A percentile compares a stretch with the other conserved stretches of the same genome.
Evolutionary conservation across 2,888 invertebrate genomes (phyloP).

Genomic region (Cantharis lateralis): DNA sequence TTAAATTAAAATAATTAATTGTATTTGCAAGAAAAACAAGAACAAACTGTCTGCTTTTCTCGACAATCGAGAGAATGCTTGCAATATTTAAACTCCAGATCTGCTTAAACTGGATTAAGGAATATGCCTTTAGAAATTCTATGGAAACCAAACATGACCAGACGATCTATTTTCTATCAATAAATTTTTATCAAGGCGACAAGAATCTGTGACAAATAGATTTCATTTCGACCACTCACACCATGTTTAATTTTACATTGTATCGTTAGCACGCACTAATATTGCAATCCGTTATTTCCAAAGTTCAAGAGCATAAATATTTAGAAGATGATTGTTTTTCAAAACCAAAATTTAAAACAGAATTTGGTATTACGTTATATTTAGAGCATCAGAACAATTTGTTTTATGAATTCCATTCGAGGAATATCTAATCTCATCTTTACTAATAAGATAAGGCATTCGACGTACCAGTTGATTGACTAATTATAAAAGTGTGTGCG

Average conservation of each 20-base stretch:
- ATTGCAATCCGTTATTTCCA: neutral
- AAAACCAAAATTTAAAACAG: neutral
- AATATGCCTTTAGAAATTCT: no score
- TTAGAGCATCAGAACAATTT: neutral
- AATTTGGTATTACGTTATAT: neutral
- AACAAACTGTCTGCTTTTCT: no score
- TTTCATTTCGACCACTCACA: no score
- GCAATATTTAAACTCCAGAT: no score
- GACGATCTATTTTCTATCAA: no score
- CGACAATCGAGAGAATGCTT: no score
- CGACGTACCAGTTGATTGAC: neutral
- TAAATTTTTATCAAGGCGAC: no score
- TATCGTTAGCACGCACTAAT: neutral
- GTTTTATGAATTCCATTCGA: neutral
- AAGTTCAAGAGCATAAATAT: neutral
- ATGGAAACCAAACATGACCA: no score
- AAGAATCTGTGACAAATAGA: no score
- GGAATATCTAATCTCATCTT: neutral
- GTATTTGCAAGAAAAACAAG: no score
- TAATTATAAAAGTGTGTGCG: neutral
- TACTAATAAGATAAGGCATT: neutral
- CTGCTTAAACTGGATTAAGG: no score
- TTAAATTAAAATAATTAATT: no score
- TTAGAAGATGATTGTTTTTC: neutral
- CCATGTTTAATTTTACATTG: neutral